phyloP scores from a whole-genome alignment of 2,797 vertebrate genomes.

The Lepilemur ruficaudatus region DNA sequence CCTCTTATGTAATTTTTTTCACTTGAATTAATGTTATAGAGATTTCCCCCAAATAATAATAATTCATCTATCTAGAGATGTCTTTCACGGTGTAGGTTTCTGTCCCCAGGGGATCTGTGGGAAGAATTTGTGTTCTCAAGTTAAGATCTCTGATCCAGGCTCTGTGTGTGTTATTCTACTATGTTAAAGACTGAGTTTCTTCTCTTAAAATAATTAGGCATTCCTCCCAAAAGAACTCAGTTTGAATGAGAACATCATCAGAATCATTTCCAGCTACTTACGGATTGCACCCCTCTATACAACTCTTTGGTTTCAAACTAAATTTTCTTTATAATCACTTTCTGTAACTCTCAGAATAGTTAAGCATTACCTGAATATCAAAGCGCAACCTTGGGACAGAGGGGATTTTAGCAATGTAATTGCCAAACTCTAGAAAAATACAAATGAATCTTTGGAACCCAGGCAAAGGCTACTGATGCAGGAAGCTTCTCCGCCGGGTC shows the following conservation, averaged over 20 bases:
- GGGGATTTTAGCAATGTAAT: constrained; percentile 1
- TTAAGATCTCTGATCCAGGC: background rate
- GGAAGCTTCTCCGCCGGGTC: background rate
- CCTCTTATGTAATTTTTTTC: background rate
- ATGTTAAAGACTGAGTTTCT: background rate
- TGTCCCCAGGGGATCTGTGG: background rate
- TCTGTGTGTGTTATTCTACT: background rate
- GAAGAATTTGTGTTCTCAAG: background rate
- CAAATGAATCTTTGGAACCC: constrained; percentile 1
- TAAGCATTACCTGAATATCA: background rate
- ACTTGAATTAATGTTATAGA: constrained; percentile 1
- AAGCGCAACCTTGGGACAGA: background rate
- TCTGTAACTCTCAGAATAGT: constrained; percentile 18
- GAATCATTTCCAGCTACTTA: background rate
- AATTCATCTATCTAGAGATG: background rate
- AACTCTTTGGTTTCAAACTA: background rate
- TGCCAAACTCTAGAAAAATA: constrained; percentile 16
- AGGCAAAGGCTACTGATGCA: background rate
- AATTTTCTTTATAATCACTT: constrained; percentile 16
- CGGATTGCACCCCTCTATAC: background rate
- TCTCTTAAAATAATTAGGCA: background rate
- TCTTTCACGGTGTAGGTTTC: background rate
- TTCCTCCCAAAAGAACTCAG: background rate
- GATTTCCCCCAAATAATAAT: background rate
- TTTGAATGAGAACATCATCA: background rate